Conservation (phyloP, 2,113 vertebrate species). For the Cryptoleucopteryx plumbea region DNA sequence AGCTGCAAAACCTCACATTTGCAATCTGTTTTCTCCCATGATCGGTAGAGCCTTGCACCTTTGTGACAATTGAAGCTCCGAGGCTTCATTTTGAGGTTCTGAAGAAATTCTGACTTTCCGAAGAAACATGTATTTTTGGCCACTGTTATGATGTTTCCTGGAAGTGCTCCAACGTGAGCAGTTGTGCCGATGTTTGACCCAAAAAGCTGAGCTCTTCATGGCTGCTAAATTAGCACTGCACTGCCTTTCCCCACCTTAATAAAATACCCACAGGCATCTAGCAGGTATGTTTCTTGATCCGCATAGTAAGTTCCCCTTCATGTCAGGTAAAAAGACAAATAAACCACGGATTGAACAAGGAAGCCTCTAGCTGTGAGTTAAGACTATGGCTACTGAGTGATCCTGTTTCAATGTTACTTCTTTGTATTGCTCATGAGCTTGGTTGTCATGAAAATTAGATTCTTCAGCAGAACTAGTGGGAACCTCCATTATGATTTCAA, state of each 20-base stretch:
- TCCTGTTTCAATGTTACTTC: not conserved
- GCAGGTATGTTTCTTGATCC: not conserved
- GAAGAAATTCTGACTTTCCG: not conserved
- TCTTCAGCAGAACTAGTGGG: not conserved
- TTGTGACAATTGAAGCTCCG: not conserved
- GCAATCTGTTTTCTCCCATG: not conserved
- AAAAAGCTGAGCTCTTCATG: not conserved
- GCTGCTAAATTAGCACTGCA: not conserved
- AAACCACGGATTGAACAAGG: not conserved
- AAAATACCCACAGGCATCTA: not conserved
- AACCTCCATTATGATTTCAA: not conserved
- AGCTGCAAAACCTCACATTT: not conserved
- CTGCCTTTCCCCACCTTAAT: not conserved
- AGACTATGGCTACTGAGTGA: not conserved
- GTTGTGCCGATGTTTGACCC: not conserved
- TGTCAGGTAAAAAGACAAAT: not conserved
- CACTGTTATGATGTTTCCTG: not conserved
- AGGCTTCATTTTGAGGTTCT: not conserved
- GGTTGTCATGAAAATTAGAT: not conserved
- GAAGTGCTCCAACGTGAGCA: not conserved
- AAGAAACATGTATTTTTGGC: not conserved
- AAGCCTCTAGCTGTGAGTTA: not conserved
- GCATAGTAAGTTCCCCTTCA: not conserved
- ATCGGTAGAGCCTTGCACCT: not conserved
- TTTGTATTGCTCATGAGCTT: not conserved